Base-by-base conservation (phyloP, 2,113 vertebrate species). In the Picathartes gymnocephalus region DNA sequence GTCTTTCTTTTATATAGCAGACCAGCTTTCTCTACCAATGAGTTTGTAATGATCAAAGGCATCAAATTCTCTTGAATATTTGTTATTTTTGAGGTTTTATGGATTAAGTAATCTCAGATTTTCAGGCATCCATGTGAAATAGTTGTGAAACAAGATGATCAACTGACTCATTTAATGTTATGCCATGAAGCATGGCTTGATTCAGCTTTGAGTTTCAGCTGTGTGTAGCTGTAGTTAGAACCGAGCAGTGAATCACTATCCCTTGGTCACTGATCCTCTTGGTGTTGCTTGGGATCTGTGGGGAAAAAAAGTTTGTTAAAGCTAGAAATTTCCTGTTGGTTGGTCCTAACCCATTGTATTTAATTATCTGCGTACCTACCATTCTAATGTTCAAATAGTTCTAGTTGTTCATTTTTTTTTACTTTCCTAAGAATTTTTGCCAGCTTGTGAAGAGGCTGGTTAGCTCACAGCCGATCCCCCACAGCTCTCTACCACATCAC, bases 181-280 rank as follows among this genome's bases (percentile, higher is more conserved):
- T 9, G 13, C 45, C 19, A 20, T 44, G 50, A 77, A 66, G 40
- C 28, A 28, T 1, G 3, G 21, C 20, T 85, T 53, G 56, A 53
- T 65, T 86, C 66, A 72, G 28, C 19, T 81, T 40, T 21, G 33
- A n/a, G 33, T 54, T 88, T 42, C 42, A 57, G 39, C 76, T 79
- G 3, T 24, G 45, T 65, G 15, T 68, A n/a, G 33, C 15, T 61
- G 37, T 27, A 72, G 33, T 15, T 82, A 13, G 14, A 61, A 72
- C 9, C 0, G 0, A 24, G 16, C 0, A 1, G 31, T 66, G 53
- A 94, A 51, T 88, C 76, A 68, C 40, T 17, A 4, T 15, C 9
- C 9, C 13, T 77, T 39, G 8, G 31, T 66, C 72, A 35, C 35
- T 62, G 53, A 40, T 14, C 7, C 4, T 54, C 70, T 58, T 35